These are phyloP conservation scores for Nothoprocta pentlandii DNA, from an alignment of 2,113 vertebrate species.

Conservation along the genomic window DNA sequence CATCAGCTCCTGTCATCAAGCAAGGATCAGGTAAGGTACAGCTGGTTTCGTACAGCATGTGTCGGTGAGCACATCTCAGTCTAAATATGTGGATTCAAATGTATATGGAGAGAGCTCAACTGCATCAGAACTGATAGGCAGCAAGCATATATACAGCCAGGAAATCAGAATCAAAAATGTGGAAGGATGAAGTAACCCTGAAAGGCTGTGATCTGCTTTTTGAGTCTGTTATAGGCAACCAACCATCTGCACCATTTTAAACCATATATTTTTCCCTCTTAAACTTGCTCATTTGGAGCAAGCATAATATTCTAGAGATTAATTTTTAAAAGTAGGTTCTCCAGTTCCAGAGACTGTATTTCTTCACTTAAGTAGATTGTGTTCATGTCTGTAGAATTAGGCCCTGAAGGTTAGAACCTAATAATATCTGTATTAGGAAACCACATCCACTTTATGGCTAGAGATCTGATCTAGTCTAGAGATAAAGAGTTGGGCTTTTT, in stretches of 20 bases:
- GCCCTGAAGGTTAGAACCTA: not conserved
- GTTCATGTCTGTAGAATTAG: not conserved
- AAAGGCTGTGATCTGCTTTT: not conserved
- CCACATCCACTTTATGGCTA: not conserved
- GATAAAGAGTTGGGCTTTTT: not conserved
- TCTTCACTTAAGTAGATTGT: not conserved
- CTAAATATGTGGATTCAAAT: not conserved
- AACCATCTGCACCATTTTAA: not conserved
- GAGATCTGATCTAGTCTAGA: not conserved
- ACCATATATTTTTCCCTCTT: not conserved
- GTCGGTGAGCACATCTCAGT: not conserved
- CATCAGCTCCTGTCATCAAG: constrained; percentile 89
- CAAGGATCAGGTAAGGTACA: constrained; percentile 87
- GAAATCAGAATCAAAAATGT: not conserved
- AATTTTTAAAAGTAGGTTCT: not conserved
- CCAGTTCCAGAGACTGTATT: not conserved
- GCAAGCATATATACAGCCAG: not conserved
- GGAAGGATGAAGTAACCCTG: not conserved
- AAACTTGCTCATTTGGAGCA: not conserved
- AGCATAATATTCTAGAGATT: not conserved
- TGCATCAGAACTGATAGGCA: not conserved
- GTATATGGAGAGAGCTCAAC: not conserved
- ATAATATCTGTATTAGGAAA: not conserved
- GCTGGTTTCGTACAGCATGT: not conserved
- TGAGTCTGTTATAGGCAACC: not conserved